Evolutionary conservation across 1,140 invertebrate genomes (phyloP), one percentile per base, ranked within the genome.

Genomic region (Hestina assimilis): DNA sequence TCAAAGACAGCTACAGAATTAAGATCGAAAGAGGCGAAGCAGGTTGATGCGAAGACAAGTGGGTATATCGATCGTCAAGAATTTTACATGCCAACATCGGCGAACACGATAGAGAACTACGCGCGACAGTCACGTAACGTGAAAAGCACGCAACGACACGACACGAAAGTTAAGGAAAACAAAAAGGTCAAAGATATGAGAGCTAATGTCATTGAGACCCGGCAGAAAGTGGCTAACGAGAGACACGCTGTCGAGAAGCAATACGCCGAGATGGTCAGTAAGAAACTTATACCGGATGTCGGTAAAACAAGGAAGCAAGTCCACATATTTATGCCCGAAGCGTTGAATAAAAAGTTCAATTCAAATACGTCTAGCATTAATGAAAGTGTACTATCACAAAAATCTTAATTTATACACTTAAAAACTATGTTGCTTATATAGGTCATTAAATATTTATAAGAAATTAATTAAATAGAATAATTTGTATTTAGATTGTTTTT

Each of bases 281-380:
- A 88, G 51, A 89, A 89, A 65, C 59, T 89, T 26, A 82, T 87
- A 48, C 83, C 83, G 0, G 76, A 85, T 45, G 40, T 81, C 6
- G 65, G 62, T 14, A 83, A 80, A 58, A 70, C 71, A 4, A 90
- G 89, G 68, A 85, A 89, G 60, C 92, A 93, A 69, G 83, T 94
- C 8, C 92, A 94, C 63, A 92, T 94, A 40, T 93, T 93, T 62
- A 91, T 94, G 88, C 93, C 93, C 0, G 90, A 89, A 63, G 58
- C 67, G 9, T 75, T 92, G 26, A 81, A 86, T 4, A 90, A 90
- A 63, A 89, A 85, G 53, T 35, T 56, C 2, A 59, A 43, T 4
- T 73, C 79, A 0, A 73, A 59, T 11, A 21, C 56, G 0, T 63
- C 69, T 1, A 80, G 73, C 42, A 68, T 70, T 43, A 61, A 71